Evolutionary conservation across 2,113 vertebrate genomes (phyloP), one percentile per base, ranked within the genome.

Genomic region (Loxodonta africana): DNA sequence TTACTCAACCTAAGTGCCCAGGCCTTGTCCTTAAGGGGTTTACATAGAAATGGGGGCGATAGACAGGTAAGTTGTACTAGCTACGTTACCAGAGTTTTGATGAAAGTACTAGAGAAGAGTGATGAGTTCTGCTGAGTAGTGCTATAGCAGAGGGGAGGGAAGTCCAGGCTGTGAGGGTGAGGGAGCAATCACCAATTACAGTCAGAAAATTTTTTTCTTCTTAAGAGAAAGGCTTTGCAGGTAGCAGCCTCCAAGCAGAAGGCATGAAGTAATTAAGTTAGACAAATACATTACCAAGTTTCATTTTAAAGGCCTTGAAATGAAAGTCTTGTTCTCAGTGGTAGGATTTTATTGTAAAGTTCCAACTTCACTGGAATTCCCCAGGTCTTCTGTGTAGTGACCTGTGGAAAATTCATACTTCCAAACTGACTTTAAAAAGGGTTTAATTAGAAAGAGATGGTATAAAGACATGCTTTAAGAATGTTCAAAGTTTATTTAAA

Each of bases 231-330:
- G 85, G 77, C 44, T 10, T 77, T 76, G 85, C 89, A 87, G 93
- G 93, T 86, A 96, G 74, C 65, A 80, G 44, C 94, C 94, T 46
- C 5, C 3, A 95, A 95, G 94, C 83, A 91, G 86, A 69, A 92
- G 30, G 74, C 71, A 78, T 7, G 48, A 78, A 80, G 86, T 91
- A 91, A 96, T 96, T 87, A 83, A 94, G 83, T 78, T 86, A 44
- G 82, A 96, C 91, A 86, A 92, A 96, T 48, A n/a, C 37, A 69
- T 78, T 77, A 82, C 86, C 37, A 18, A 84, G 30, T 82, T 92
- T 87, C 92, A 80, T 74, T 57, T 81, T 53, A 82, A 93, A 37
- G 23, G 53, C 88, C 78, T 97, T 83, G 86, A 85, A 83, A 94
- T 88, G 78, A 95, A 92, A 89, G 76, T 69, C 41, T 17, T 86